phyloP scores from a whole-genome alignment of 1,140 invertebrate genomes.

The Ruditapes philippinarum region DNA sequence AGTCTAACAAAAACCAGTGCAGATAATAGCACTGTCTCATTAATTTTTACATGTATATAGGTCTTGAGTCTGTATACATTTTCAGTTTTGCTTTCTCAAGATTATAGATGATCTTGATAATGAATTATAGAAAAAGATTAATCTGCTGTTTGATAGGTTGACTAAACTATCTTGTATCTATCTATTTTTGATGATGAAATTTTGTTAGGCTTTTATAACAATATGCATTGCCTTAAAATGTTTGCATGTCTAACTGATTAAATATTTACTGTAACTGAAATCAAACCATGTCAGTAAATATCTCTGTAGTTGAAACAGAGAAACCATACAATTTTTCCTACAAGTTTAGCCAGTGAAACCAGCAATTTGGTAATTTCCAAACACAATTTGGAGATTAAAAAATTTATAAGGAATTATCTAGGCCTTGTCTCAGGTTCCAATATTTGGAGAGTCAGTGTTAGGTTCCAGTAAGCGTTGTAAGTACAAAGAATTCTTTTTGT shows the following conservation, averaged over 20 bases:
- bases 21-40: no score
- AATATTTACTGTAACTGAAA: neutral
- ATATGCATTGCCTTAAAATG: neutral
- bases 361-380: neutral
- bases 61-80: no score
- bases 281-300: neutral
- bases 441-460: neutral
- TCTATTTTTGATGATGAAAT: no score
- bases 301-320: neutral
- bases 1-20: no score
- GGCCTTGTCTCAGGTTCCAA: neutral
- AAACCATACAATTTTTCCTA: no score
- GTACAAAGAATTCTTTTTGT: neutral
- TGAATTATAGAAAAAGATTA: no score
- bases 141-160: no score
- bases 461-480: constrained; percentile 17
- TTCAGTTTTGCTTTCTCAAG: no score
- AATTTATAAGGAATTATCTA: neutral
- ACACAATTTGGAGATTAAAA: neutral
- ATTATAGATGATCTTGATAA: no score
- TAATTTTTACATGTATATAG: no score
- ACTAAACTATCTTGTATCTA: no score
- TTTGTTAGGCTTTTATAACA: constrained; percentile 13
- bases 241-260: neutral
- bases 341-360: neutral